A percentile compares a stretch with the other conserved stretches of the same genome.
phyloP scores from a whole-genome alignment of 2,888 invertebrate species.

The Lordiphosa fenestrarum region DNA sequence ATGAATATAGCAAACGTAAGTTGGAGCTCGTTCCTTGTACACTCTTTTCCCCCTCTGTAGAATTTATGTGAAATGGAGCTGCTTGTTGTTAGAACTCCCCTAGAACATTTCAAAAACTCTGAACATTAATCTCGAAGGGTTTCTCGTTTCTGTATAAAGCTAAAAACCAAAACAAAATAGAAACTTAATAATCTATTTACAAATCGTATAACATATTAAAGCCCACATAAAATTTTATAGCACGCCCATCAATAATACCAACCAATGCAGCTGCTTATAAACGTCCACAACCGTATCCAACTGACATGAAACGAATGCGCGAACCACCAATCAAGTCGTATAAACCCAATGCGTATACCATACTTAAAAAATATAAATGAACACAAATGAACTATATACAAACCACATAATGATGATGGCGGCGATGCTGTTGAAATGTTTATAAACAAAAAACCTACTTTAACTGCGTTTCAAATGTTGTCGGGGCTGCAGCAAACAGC shows the following conservation, averaged over 20 bases:
- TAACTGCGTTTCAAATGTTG: no score
- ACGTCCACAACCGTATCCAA: slow-evolving; percentile 71
- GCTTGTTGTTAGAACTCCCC: slow-evolving; percentile 1
- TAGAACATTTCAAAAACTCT: background rate
- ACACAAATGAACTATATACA: slow-evolving; percentile 10
- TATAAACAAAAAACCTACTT: no score
- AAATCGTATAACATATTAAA: slow-evolving; percentile 23
- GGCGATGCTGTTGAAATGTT: no score
- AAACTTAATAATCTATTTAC: slow-evolving; percentile 10
- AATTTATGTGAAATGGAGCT: background rate
- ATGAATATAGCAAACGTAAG: slow-evolving; percentile 71
- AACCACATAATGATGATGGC: no score
- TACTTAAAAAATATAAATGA: slow-evolving; percentile 75
- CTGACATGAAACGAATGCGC: slow-evolving; percentile 76
- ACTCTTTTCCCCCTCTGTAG: no score
- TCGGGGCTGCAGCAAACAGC: no score
- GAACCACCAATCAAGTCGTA: slow-evolving; percentile 74
- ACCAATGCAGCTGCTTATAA: slow-evolving; percentile 73
- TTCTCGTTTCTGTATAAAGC: slow-evolving; percentile 7
- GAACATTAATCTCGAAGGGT: no score
- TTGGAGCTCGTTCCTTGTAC: slow-evolving; percentile 7
- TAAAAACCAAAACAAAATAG: background rate
- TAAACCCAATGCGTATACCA: slow-evolving; percentile 70
- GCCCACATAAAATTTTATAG: slow-evolving; percentile 72
- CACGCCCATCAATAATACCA: slow-evolving; percentile 71